phyloP scores from a whole-genome alignment of 2,888 invertebrate species.

The Nymphalis urticae region DNA sequence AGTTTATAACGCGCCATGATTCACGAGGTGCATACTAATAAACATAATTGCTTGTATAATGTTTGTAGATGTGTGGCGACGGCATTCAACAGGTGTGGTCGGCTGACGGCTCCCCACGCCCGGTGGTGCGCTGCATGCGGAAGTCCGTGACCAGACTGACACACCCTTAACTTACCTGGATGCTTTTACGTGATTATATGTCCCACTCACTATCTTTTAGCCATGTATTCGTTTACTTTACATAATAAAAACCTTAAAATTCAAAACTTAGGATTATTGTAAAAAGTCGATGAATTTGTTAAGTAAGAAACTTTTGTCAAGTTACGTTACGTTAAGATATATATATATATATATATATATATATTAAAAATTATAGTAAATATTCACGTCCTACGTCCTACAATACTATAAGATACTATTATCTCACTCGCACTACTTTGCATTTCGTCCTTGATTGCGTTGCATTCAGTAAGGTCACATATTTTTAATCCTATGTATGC shows the following conservation, averaged over 20 bases:
- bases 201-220: not conserved
- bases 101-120: constrained; percentile 1
- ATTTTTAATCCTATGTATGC: no score
- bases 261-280: not conserved
- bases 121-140: constrained; percentile 12
- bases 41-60: constrained; percentile 28
- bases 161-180: constrained; percentile 20
- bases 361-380: no score
- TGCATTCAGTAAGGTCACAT: no score
- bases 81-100: constrained; percentile 30
- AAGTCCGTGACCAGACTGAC: constrained; percentile 20
- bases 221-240: not conserved
- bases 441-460: no score
- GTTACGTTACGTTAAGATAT: no score
- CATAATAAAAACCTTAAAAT: not conserved
- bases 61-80: constrained; percentile 10
- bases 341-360: no score
- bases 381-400: no score
- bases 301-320: no score
- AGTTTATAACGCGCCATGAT: constrained; percentile 12
- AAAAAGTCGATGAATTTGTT: no score
- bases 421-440: no score
- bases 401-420: no score
- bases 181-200: constrained; percentile 5
- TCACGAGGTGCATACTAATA: constrained; percentile 19